A percentile compares a stretch with the other conserved stretches of the same genome.
phyloP scores from a whole-genome alignment of 1,140 invertebrate genomes.

The Zaprionus davidi region DNA sequence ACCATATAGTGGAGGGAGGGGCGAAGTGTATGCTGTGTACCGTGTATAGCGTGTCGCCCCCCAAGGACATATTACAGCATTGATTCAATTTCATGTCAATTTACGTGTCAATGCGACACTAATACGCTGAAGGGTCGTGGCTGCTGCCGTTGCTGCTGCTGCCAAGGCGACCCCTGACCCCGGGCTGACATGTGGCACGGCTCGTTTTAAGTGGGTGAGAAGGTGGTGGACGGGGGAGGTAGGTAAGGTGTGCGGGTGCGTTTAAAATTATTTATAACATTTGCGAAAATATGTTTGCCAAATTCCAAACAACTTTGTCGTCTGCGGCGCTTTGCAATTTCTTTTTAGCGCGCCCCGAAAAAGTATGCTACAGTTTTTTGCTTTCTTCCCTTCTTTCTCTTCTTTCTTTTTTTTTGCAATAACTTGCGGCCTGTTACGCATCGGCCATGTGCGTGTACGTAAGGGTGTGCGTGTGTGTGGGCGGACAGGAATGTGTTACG shows the following conservation, averaged over 20 bases:
- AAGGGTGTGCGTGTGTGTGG: constrained; percentile 25
- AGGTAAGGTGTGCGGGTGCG: constrained; percentile 67
- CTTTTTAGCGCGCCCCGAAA: constrained; percentile 40
- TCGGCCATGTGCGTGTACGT: constrained; percentile 35
- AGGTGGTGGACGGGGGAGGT: neutral
- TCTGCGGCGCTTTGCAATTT: constrained; percentile 49
- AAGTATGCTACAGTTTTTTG: constrained; percentile 48
- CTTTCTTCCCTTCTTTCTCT: constrained; percentile 1
- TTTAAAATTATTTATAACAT: constrained; percentile 84
- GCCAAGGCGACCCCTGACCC: constrained; percentile 39
- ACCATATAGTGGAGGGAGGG: neutral
- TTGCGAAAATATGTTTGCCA: constrained; percentile 79
- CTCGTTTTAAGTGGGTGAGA: neutral
- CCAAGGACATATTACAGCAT: constrained; percentile 84
- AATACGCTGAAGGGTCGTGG: constrained; percentile 76
- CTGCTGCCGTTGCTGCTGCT: constrained; percentile 30
- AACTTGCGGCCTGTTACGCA: constrained; percentile 79
- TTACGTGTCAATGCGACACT: constrained; percentile 84
- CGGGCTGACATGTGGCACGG: constrained; percentile 22
- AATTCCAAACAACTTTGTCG: constrained; percentile 52
- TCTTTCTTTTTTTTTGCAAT: constrained; percentile 54
- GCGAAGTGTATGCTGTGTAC: constrained; percentile 18
- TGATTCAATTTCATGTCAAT: constrained; percentile 85
- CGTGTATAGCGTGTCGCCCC: constrained; percentile 43
- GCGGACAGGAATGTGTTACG: constrained; percentile 47